Evolutionary conservation across 2,113 vertebrate species (phyloP).

Genomic region (Polypterus bichir): DNA sequence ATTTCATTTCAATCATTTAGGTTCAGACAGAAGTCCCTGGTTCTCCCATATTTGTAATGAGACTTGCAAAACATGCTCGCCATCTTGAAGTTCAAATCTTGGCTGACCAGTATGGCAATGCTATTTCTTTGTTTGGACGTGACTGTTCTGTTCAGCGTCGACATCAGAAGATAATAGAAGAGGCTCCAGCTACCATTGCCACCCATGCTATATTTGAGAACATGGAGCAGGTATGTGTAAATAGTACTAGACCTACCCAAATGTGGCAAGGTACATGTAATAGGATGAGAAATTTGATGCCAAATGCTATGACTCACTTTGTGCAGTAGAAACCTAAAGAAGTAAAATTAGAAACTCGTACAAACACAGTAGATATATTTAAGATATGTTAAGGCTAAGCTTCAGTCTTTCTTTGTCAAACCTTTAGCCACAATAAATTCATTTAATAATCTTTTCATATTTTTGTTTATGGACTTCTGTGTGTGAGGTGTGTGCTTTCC

Average conservation of each 20-base stretch:
- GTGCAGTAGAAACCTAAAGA: not conserved
- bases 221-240: conserved; percentile 74
- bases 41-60: conserved; percentile 94
- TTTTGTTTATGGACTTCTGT: no score
- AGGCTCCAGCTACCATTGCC: conserved; percentile 88
- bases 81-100: conserved; percentile 95
- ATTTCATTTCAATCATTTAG: conserved; percentile 32
- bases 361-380: no score
- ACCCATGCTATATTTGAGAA: conserved; percentile 79
- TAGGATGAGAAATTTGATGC: not conserved
- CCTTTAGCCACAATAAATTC: no score
- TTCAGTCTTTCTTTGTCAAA: no score
- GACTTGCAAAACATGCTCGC: conserved; percentile 85
- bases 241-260: not conserved
- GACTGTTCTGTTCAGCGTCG: conserved; percentile 93
- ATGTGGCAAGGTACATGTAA: not conserved
- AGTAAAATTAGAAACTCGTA: no score
- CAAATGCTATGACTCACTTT: not conserved
- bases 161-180: conserved; percentile 97
- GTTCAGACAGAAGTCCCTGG: conserved; percentile 92
- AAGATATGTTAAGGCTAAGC: no score
- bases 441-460: no score
- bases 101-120: conserved; percentile 89
- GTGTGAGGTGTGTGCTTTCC: no score
- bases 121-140: conserved; percentile 91